phyloP scores from a whole-genome alignment of 2,888 invertebrate species.

The Eulithis testata region DNA sequence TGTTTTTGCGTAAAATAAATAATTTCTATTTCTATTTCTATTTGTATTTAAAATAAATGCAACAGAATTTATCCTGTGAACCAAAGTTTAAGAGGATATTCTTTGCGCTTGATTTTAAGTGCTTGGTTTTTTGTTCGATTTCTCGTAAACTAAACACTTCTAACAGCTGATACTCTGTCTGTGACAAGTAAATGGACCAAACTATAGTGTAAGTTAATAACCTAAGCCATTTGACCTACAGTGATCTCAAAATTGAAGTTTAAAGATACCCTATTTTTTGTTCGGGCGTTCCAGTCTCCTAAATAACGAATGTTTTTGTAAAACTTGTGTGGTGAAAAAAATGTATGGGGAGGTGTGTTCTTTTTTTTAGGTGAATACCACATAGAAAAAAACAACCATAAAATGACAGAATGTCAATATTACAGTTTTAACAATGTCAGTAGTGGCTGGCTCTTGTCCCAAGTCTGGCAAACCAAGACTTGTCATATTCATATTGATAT shows the following conservation, averaged over 20 bases:
- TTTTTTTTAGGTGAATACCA: no score
- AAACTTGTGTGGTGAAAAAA: slow-evolving; percentile 12
- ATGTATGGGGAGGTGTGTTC: slow-evolving; percentile 16
- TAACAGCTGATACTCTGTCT: slow-evolving; percentile 21
- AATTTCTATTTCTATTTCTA: no score
- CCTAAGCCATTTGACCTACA: slow-evolving; percentile 20
- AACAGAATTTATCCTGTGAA: slow-evolving; percentile 24
- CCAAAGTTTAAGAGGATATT: slow-evolving; percentile 19
- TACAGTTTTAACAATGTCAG: no score
- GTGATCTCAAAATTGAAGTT: slow-evolving; percentile 16
- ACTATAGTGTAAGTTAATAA: slow-evolving; percentile 18
- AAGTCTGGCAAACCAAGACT: no score
- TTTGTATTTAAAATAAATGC: slow-evolving; percentile 21
- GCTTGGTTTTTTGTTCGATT: slow-evolving; percentile 22
- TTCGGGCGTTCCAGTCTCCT: slow-evolving; percentile 16
- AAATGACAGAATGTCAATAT: no score
- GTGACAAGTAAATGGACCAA: slow-evolving; percentile 23
- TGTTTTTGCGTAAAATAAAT: no score
- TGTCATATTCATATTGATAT: no score
- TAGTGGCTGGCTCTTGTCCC: no score
- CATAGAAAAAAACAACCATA: no score
- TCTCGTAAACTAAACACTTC: slow-evolving; percentile 19
- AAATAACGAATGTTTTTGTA: slow-evolving; percentile 17
- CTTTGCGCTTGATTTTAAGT: slow-evolving; percentile 20
- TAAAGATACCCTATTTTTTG: slow-evolving; percentile 13